Evolutionary conservation across 1,140 invertebrate species (phyloP).

Genomic region (Bombus huntii): DNA sequence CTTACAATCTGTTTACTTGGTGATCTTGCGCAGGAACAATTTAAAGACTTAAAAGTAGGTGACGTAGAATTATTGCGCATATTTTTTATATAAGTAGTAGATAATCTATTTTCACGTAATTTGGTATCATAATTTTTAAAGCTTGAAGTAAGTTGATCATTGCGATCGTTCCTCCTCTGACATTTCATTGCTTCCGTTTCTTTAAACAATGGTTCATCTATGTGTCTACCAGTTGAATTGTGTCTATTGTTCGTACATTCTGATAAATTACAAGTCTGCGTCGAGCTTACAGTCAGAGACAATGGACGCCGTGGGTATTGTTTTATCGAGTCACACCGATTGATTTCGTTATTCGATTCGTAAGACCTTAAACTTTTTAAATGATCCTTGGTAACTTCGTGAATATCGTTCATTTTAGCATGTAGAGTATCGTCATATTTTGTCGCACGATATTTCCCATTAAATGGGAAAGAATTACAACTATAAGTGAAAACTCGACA

Average conservation of each 20-base stretch:
- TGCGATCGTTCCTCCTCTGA: constrained; percentile 52
- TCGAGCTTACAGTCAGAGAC: constrained; percentile 48
- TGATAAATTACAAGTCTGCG: constrained; percentile 40
- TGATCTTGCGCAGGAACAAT: constrained; percentile 18
- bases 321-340: constrained; percentile 5
- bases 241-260: constrained; percentile 55
- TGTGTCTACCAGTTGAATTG: constrained; percentile 50
- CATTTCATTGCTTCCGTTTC: constrained; percentile 60
- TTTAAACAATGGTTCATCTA: constrained; percentile 31
- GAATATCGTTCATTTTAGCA: constrained; percentile 10
- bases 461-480: constrained; percentile 79
- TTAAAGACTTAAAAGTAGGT: background rate
- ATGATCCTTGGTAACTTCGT: constrained; percentile 21
- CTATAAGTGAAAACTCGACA: constrained; percentile 77
- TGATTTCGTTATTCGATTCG: constrained; percentile 55
- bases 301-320: constrained; percentile 57
- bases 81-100: constrained; percentile 39
- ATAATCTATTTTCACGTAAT: constrained; percentile 16
- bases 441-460: constrained; percentile 77
- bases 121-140: constrained; percentile 19
- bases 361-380: constrained; percentile 41
- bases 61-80: constrained; percentile 31
- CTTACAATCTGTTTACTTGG: background rate
- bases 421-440: constrained; percentile 25
- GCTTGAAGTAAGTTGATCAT: constrained; percentile 56